Conservation (phyloP, 2,797 vertebrate species). For the Microcaecilia unicolor region DNA sequence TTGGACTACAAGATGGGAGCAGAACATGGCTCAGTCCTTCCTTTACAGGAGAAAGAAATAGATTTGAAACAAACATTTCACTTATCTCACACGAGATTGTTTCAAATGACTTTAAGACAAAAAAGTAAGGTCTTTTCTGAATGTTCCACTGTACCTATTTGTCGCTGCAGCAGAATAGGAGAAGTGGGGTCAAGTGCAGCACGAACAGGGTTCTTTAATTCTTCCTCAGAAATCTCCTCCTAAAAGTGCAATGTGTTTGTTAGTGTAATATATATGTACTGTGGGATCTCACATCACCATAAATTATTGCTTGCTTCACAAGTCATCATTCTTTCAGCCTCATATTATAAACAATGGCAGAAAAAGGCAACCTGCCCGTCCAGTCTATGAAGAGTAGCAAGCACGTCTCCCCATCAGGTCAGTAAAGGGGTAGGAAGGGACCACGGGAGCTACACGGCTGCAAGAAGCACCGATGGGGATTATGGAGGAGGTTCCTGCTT, state of each 20-base stretch:
- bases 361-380: too few species aligned
- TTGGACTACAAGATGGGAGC: too few species aligned
- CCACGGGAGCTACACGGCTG: too few species aligned
- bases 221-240: neutral
- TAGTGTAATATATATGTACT: neutral
- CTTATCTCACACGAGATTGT: neutral
- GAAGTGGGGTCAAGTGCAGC: constrained; percentile 1
- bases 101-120: neutral
- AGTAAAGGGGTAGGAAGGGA: too few species aligned
- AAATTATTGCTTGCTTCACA: neutral
- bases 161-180: constrained; percentile 4
- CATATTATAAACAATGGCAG: too few species aligned
- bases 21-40: neutral
- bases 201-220: neutral
- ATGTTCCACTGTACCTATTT: constrained; percentile 5
- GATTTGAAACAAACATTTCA: neutral
- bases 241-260: neutral
- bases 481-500: too few species aligned
- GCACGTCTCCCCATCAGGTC: too few species aligned
- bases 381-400: too few species aligned
- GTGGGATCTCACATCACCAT: neutral
- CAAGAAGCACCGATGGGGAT: too few species aligned
- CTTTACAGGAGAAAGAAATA: neutral
- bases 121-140: neutral
- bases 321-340: neutral